phyloP scores from a whole-genome alignment of 1,140 invertebrate genomes.

The Arctopsyche grandis region DNA sequence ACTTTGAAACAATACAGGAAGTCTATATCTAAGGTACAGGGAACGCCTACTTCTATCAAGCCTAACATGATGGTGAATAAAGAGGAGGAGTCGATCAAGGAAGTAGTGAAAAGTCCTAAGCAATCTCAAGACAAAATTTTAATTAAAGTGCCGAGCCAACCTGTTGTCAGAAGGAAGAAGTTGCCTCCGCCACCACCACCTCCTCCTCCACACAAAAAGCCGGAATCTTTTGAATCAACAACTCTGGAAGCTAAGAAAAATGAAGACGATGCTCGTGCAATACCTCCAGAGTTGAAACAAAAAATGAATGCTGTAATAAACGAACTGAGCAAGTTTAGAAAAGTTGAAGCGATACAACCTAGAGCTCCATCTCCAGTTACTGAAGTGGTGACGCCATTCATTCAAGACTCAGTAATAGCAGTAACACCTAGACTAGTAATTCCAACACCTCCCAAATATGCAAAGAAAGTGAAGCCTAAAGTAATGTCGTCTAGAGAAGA shows the following conservation, averaged over 20 bases:
- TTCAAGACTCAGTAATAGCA: slow-evolving; percentile 58
- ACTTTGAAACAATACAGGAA: slow-evolving; percentile 51
- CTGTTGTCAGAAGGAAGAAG: slow-evolving; percentile 51
- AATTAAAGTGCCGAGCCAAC: slow-evolving; percentile 32
- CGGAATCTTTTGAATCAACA: neutral
- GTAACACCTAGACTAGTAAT: slow-evolving; percentile 58
- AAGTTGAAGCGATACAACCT: slow-evolving; percentile 58
- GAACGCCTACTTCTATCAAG: slow-evolving; percentile 61
- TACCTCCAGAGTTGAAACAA: slow-evolving; percentile 66
- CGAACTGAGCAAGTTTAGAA: slow-evolving; percentile 64
- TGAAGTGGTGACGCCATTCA: slow-evolving; percentile 55
- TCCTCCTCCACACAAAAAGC: slow-evolving; percentile 57
- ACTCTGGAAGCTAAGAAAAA: slow-evolving; percentile 40
- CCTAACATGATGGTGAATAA: slow-evolving; percentile 50
- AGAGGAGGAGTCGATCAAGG: slow-evolving; percentile 42
- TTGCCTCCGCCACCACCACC: slow-evolving; percentile 62
- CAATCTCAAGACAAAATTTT: slow-evolving; percentile 51
- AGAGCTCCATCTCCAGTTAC: slow-evolving; percentile 53
- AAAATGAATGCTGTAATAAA: slow-evolving; percentile 70
- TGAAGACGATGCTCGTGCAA: slow-evolving; percentile 56
- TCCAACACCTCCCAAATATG: slow-evolving; percentile 56
- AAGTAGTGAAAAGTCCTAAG: slow-evolving; percentile 40
- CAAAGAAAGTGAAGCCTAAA: slow-evolving; percentile 34
- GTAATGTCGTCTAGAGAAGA: slow-evolving; percentile 28
- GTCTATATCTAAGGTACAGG: slow-evolving; percentile 63